phyloP scores from a whole-genome alignment of 2,888 invertebrate genomes.

The Callimorpha dominula region DNA sequence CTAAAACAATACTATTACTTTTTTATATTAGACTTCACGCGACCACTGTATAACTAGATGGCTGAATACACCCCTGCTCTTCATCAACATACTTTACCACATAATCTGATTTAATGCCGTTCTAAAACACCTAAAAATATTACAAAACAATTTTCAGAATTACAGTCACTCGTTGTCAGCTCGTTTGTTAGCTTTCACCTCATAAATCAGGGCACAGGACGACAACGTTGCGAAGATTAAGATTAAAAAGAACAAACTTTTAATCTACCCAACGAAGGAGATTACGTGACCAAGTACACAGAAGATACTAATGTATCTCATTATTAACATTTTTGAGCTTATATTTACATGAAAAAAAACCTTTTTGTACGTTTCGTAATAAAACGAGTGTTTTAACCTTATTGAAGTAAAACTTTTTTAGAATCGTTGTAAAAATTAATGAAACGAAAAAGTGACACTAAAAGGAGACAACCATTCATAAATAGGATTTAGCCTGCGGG shows the following conservation, averaged over 20 bases:
- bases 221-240: constrained; percentile 51
- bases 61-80: neutral
- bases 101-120: neutral
- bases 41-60: neutral
- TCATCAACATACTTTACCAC: neutral
- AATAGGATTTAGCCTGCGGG: too few species aligned
- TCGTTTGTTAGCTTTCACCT: constrained; percentile 46
- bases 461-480: too few species aligned
- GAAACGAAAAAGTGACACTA: too few species aligned
- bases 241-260: constrained; percentile 43
- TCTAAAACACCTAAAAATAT: constrained; percentile 9
- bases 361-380: too few species aligned
- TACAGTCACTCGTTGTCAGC: constrained; percentile 46
- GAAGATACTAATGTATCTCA: constrained; percentile 29
- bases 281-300: constrained; percentile 47
- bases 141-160: constrained; percentile 43
- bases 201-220: constrained; percentile 49
- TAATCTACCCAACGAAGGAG: constrained; percentile 51
- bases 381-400: too few species aligned
- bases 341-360: neutral
- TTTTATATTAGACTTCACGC: neutral
- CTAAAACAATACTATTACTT: neutral
- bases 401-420: too few species aligned
- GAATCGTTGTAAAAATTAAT: too few species aligned
- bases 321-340: constrained; percentile 32